Evolutionary conservation across 2,888 invertebrate genomes (phyloP), one percentile per base, ranked within the genome.

Genomic region (Priocnemis perturbator): DNA sequence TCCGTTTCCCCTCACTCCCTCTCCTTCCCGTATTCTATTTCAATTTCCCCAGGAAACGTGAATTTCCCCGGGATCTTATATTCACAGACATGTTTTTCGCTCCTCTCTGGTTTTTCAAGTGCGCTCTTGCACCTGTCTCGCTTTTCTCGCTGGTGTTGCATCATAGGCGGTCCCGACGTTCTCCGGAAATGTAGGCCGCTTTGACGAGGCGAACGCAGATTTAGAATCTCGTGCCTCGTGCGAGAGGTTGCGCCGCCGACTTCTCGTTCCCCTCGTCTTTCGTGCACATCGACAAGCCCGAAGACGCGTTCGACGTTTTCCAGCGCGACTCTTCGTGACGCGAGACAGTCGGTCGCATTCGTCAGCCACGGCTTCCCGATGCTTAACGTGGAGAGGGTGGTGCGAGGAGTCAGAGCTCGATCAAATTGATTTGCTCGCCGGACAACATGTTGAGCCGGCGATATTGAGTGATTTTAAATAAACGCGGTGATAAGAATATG

Each of bases 161-260:
- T 76, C 72, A 74, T 23, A 67, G 52, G 19, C 19, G 50, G 47
- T 19, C 58, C 30, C 55, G 53, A 3, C 26, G 76, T 62, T 70
- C 37, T 71, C 72, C 73, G 73, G 73, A 77, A 77, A 79, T 79
- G 61, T 77, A 77, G 79, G 77, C 72, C 74, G 73, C 59, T 65
- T 79, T 70, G 72, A 67, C 69, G 59, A 59, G 57, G 23, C 58
- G 64, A 52, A 59, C 60, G 71, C 73, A 64, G 66, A 79, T 79
- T 75, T 75, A 79, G 70, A 77, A 75, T 70, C 64, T 62, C 57
- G 30, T 47, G n/a, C 1, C 11, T 62, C 45, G 20, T 37, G 37
- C 26, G 26, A 26, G 3, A 26, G 3, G 7, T 3, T 4, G 55
- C 55, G 3, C n/a, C 64, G 7, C 37, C 37, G 14, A 11, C 37